Evolutionary conservation across 2,113 vertebrate species (phyloP).

Genomic region (Carassius auratus): DNA sequence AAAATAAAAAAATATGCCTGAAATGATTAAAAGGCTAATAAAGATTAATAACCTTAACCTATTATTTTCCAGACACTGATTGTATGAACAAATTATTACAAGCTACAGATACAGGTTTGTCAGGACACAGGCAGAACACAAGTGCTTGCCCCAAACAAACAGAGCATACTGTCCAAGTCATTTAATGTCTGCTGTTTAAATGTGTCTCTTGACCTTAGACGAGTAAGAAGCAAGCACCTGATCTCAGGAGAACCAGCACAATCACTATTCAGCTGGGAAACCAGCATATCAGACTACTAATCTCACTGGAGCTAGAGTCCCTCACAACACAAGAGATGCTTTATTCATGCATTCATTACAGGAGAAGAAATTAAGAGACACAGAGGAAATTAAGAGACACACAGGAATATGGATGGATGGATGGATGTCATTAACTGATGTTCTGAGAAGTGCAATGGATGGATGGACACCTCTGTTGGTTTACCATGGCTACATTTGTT

Average conservation of each 20-base stretch:
- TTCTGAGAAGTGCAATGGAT: neutral
- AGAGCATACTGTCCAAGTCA: neutral
- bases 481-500: no score
- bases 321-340: constrained; percentile 2
- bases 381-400: neutral
- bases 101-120: neutral
- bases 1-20: neutral
- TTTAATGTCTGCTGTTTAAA: neutral
- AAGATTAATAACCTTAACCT: neutral
- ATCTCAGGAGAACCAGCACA: constrained; percentile 25
- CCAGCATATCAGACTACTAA: constrained; percentile 30
- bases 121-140: neutral
- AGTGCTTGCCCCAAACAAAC: no score
- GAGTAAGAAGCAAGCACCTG: constrained; percentile 1
- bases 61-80: neutral
- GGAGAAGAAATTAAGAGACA: neutral
- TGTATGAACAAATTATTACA: neutral
- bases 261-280: constrained; percentile 8
- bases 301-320: constrained; percentile 18
- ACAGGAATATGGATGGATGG: neutral
- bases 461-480: neutral
- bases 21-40: neutral
- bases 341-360: neutral
- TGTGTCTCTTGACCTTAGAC: neutral
- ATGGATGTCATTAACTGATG: neutral